phyloP scores from a whole-genome alignment of 2,797 vertebrate species.

The Hoplostethus mediterraneus region DNA sequence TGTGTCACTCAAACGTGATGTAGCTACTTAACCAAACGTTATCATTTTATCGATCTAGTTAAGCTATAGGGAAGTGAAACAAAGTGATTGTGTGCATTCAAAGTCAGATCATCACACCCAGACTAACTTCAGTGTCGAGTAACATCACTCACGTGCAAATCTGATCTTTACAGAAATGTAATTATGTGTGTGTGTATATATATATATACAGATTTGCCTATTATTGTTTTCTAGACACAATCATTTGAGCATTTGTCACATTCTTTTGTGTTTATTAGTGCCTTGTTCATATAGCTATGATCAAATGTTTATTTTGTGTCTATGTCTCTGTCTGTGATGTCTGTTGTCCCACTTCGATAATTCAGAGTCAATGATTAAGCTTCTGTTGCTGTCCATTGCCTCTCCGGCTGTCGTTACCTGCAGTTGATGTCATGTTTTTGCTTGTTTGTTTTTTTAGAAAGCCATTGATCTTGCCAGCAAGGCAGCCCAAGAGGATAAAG shows the following conservation, averaged over 20 bases:
- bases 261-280: background rate
- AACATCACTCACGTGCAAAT: too few species aligned
- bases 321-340: background rate
- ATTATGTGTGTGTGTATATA: too few species aligned
- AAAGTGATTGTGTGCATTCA: background rate
- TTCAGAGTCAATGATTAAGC: background rate
- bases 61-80: slow-evolving; percentile 46
- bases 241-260: background rate
- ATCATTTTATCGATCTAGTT: background rate
- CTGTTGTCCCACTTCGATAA: background rate
- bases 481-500: slow-evolving; percentile 97
- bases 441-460: slow-evolving; percentile 86
- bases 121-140: too few species aligned
- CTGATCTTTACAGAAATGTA: too few species aligned
- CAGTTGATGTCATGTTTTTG: background rate
- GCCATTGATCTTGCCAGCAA: slow-evolving; percentile 96
- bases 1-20: background rate
- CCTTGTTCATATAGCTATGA: background rate
- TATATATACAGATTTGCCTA: background rate
- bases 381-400: background rate
- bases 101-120: background rate
- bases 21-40: too few species aligned
- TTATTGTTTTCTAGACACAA: background rate
- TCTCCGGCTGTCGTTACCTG: background rate
- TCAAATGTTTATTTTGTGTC: background rate